Base-by-base conservation (phyloP, 2,113 vertebrate genomes). In the Acrocephalus kingi region DNA sequence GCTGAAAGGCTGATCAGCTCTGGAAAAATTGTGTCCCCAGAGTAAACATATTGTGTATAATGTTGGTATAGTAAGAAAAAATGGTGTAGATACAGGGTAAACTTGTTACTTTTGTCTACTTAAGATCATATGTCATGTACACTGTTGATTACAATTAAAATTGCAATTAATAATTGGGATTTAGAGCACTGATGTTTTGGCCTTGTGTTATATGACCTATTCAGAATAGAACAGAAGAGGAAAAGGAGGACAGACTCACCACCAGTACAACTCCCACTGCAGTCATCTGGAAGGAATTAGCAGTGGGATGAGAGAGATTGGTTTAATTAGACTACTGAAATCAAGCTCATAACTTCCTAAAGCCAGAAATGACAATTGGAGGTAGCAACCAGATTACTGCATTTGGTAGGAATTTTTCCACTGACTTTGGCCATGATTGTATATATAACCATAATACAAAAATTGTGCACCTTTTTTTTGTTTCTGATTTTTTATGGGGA, bases 231-330 rank as follows among this genome's bases (percentile, higher is more conserved):
- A 90, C 31, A 84, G 75, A 55, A 73, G 35, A 90, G 33, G 46
- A 66, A 82, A 91, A 94, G 31, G 73, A 93, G 89, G 87, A 71
- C 69, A 79, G 33, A 64, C 14, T 68, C 1, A 2, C 62, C 37
- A 72, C 56, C 17, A 64, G 20, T 37, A 27, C 49, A 82, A 82
- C 58, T 95, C 89, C 45, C 77, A 28, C 51, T 87, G 58, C 66
- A 82, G 81, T 95, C 74, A 91, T 94, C 69, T 94, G 80, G 66
- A 93, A 91, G 89, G 77, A 94, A 82, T 92, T 95, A 92, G 48
- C 58, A 68, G 46, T 64, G 66, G 61, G 69, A 93, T 89, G 89
- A 80, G 77, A 58, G 45, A 76, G 41, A 66, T 55, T 91, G 74
- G 62, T 89, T 93, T 93, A 94, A 92, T 94, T 90, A 87, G 87